phyloP scores from a whole-genome alignment of 2,888 invertebrate genomes.

The Aphodius granarius region DNA sequence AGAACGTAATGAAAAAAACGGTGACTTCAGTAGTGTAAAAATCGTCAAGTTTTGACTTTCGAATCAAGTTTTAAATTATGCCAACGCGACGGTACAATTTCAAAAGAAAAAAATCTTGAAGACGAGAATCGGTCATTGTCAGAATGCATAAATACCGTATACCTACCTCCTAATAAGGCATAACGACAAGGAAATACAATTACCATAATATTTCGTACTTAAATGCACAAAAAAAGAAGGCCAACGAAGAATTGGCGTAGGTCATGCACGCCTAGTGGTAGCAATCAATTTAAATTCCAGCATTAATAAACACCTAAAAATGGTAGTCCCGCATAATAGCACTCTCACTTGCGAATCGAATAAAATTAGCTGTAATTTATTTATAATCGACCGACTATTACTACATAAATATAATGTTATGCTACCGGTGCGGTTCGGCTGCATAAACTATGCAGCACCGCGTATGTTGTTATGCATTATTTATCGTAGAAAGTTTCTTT shows the following conservation, averaged over 20 bases:
- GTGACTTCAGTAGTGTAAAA: no score
- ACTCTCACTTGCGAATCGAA: background rate
- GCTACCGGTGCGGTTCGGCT: background rate
- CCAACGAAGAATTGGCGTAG: background rate
- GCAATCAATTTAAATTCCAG: background rate
- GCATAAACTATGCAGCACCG: background rate
- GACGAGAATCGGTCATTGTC: no score
- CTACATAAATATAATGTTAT: background rate
- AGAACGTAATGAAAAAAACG: no score
- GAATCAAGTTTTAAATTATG: no score
- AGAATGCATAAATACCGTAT: no score
- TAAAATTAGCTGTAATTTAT: background rate
- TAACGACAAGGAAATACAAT: background rate
- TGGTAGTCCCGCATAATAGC: background rate
- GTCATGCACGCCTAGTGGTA: background rate
- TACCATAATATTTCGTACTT: background rate
- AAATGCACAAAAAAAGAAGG: background rate
- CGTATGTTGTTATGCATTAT: background rate
- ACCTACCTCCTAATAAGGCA: no score
- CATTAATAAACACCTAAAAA: background rate
- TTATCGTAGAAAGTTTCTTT: background rate
- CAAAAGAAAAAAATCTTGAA: no score
- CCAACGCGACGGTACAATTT: no score
- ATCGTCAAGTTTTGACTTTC: no score
- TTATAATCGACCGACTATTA: background rate